Base-by-base conservation (phyloP, 2,888 invertebrate species). In the Marronus borbonicus region DNA sequence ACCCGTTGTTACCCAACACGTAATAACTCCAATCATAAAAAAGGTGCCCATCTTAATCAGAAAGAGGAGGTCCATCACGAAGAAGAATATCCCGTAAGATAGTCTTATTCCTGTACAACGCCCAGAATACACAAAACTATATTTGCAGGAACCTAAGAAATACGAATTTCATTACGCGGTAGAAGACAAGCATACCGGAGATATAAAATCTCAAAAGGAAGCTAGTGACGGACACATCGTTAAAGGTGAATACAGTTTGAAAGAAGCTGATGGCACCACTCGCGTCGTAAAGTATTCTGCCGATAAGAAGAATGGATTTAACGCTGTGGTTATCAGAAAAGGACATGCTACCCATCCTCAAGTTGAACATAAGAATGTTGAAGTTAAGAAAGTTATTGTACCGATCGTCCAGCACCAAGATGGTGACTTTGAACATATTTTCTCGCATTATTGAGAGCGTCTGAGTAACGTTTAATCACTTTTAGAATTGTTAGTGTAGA, bases 171-270 rank as follows among this genome's bases (percentile, higher is more conserved):
- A 52, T 24, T 78, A 78, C 39, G 78, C 58, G 44, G 76, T 78
- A 5, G 75, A 78, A 50, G 78, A 78, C 44, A 60, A 78, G 39
- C 78, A 78, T 17, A 78, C 76, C 28, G 76, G 76, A n/a, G 78
- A 78, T 62, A 78, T 69, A 12, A 78, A 78, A 76, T 58, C 58
- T n/a, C 78, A 78, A 17, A 75, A 75, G 12, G 78, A 78, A 62
- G 55, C 7, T 5, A 65, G 78, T 28, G 44, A 76, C 14, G 78
- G 76, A n/a, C 69, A 78, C 44, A 28, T 68, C 8, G 76, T 78
- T n/a, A 14, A 75, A 65, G 78, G 78, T 20, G 75, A 75, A 68
- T 78, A 78, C 49, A 68, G 68, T 17, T 64, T 78, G 14, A 75
- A 75, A 28, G 78, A 78, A 55, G 78, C 78, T 17, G 76, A 76